A percentile compares a stretch with the other conserved stretches of the same genome.
Conservation (phyloP, 2,888 invertebrate species). For the Drosophila crucigera region DNA sequence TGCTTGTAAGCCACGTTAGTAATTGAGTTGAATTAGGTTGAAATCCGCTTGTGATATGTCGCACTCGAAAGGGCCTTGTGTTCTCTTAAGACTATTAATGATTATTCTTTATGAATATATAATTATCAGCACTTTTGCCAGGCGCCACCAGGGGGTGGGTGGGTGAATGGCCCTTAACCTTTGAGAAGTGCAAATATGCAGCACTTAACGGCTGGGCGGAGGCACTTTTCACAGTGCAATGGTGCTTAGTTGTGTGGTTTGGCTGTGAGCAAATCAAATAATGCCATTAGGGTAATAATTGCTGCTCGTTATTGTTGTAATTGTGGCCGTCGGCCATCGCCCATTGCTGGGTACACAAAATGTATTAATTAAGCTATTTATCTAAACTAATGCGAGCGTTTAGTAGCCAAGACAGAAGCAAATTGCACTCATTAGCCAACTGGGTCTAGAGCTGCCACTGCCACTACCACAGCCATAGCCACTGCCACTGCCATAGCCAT, state of each 20-base stretch:
- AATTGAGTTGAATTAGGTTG: not conserved
- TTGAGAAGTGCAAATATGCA: constrained; percentile 34
- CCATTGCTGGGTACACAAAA: constrained; percentile 56
- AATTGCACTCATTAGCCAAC: constrained; percentile 77
- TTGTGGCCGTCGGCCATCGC: constrained; percentile 56
- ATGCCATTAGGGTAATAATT: constrained; percentile 77
- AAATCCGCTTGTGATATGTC: not conserved
- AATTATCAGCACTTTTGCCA: not conserved
- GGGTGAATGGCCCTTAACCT: constrained; percentile 28
- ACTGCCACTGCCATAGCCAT: constrained; percentile 4
- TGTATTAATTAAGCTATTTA: constrained; percentile 81
- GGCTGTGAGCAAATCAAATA: constrained; percentile 70
- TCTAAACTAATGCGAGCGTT: constrained; percentile 81
- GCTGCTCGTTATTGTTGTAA: constrained; percentile 77
- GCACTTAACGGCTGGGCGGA: constrained; percentile 21
- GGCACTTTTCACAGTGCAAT: constrained; percentile 8
- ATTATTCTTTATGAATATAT: not conserved
- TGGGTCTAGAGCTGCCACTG: constrained; percentile 7
- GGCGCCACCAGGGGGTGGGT: too few relatives aligned
- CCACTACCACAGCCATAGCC: constrained; percentile 1
- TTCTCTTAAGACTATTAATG: not conserved
- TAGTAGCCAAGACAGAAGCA: constrained; percentile 79
- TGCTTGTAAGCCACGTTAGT: not conserved
- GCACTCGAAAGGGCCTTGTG: not conserved
- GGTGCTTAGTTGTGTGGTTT: constrained; percentile 10